Evolutionary conservation across 2,797 vertebrate species (phyloP), one percentile per base, ranked within the genome.

Genomic region (Darevskia mixta): DNA sequence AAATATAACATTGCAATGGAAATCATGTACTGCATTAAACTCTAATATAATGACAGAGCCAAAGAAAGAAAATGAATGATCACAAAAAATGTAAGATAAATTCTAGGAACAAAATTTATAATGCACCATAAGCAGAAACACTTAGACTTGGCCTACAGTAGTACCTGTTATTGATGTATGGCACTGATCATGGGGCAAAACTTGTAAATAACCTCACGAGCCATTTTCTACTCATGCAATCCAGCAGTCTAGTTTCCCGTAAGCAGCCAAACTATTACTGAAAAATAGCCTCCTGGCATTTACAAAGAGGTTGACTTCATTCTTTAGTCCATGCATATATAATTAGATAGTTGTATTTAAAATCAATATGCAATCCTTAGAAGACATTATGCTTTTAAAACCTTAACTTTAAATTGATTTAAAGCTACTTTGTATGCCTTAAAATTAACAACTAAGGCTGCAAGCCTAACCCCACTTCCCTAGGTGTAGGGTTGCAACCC

Each of bases 311-410:
- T 97, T 96, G 97, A 97, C 97, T 97, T 97, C 96, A 97, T 97
- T 96, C 97, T 97, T 96, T 93, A 97, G 96, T 92, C 95, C 95
- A 94, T 97, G 97, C 97, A 97, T 97, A 97, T 95, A 96, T 96
- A 97, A 97, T 97, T 97, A 97, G 96, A 95, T 96, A 97, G 96
- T 97, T 98, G 97, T 96, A 97, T 97, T 97, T 97, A 97, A 97
- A 97, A 97, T 98, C 97, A 97, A 97, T 97, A 97, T 90, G 94
- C 93, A 97, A 96, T 97, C 95, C 96, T 97, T 97, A 97, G 96
- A 96, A 97, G 96, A 96, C 96, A 97, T 97, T 96, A 97, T 95
- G 96, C 96, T 97, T 97, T 97, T 97, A 97, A 97, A 97, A 97
- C 93, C 95, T 97, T 97, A 97, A 97, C 95, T 97, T 97, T 96